Base-by-base conservation (phyloP, 1,140 invertebrate species). In the Diorhabda carinulata region DNA sequence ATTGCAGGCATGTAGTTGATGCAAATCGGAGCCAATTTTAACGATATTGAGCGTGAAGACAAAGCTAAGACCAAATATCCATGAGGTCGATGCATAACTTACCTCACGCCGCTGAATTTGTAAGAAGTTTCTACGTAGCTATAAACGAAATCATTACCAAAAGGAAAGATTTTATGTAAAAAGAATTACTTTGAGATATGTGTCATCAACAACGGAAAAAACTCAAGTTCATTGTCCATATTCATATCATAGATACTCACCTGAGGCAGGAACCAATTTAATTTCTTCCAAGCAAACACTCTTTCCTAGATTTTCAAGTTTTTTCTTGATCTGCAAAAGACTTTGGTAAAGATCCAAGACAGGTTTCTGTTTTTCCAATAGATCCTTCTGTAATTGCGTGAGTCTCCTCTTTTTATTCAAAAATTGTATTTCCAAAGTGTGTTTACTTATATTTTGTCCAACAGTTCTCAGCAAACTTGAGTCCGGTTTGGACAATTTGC, bases 381-480 rank as follows among this genome's bases (percentile, higher is more conserved):
- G 47, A 43, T 80, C 79, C 42, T 76, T 77, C 10, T 77, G 74
- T 60, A 79, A 60, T 57, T 68, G 61, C 4, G 73, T 44, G 3
- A 75, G 71, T 7, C 74, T 70, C 65, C 76, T 78, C 56, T 79
- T 79, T 64, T 79, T 80, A 44, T 76, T 74, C 2, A 76, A 8
- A 62, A 80, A 79, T 63, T 79, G 78, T n/a, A 76, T 71, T 69
- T 80, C 78, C 8, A 79, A 57, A 4, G 76, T 76, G 58, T 75
- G 72, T 47, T 74, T 79, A 66, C 73, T 73, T 7, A 44, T 47
- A 56, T 63, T 25, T 67, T 68, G 68, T 8, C 40, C 66, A 25
- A 67, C 52, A 9, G 69, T 58, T 45, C 58, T 67, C 3, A 61
- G 8, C 4, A 70, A 72, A n/a, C 56, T 10, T 3, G 69, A 73